Conservation (phyloP, 2,113 vertebrate genomes). For the Scophthalmus maximus region DNA sequence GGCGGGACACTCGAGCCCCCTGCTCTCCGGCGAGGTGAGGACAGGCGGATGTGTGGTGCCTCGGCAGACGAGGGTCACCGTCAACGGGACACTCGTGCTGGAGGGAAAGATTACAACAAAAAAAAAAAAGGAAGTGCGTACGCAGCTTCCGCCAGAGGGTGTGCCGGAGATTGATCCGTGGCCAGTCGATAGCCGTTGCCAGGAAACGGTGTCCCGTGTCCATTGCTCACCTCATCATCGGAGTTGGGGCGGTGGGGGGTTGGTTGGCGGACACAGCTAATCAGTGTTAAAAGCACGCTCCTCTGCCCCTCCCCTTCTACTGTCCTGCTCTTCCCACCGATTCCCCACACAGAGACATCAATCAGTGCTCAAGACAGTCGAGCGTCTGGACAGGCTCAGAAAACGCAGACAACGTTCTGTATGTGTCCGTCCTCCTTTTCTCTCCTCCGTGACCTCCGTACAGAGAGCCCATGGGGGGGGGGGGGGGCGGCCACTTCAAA, state of each 20-base stretch:
- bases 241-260: conserved; percentile 11
- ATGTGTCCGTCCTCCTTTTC: conserved; percentile 3
- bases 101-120: conserved; percentile 24
- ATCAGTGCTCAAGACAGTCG: conserved; percentile 27
- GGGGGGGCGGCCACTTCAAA: background rate
- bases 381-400: conserved; percentile 66
- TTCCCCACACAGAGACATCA: conserved; percentile 34
- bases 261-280: conserved; percentile 72
- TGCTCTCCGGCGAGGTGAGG: conserved; percentile 11
- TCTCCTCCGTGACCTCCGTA: conserved; percentile 22
- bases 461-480: conserved; percentile 18
- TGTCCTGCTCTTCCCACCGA: conserved; percentile 38
- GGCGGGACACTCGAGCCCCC: too few species aligned
- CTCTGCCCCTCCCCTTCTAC: conserved; percentile 17
- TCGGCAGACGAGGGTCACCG: conserved; percentile 25
- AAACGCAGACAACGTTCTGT: conserved; percentile 32
- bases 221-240: conserved; percentile 53
- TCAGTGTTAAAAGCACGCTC: conserved; percentile 83
- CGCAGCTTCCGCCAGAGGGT: conserved; percentile 33
- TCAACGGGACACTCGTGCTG: conserved; percentile 45
- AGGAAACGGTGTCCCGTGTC: conserved; percentile 69
- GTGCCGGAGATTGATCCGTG: conserved; percentile 71
- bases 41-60: conserved; percentile 27
- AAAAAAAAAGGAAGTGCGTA: conserved; percentile 2
- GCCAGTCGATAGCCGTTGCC: conserved; percentile 71